Evolutionary conservation across 2,888 invertebrate species (phyloP).

Genomic region (Malthinus flaveolus): DNA sequence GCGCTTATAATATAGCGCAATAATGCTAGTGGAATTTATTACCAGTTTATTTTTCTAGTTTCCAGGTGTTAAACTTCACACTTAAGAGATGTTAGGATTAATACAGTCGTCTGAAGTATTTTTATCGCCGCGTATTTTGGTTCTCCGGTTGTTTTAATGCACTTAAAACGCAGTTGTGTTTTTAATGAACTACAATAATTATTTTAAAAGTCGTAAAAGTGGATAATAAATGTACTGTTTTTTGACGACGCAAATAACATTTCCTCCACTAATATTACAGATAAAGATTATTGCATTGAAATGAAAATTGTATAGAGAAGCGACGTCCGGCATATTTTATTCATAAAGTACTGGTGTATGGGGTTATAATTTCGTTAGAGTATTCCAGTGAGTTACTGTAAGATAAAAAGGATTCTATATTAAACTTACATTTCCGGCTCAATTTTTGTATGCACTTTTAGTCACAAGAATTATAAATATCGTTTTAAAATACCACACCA

Average conservation of each 20-base stretch:
- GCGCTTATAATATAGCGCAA: too few relatives aligned
- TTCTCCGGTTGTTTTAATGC: constrained; percentile 5
- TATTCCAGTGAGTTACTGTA: neutral
- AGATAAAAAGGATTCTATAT: constrained; percentile 7
- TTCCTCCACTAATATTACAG: too few relatives aligned
- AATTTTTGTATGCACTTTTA: constrained; percentile 7
- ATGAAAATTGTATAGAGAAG: neutral
- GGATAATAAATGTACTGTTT: too few relatives aligned
- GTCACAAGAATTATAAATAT: constrained; percentile 2
- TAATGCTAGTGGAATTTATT: neutral
- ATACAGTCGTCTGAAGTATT: constrained; percentile 14
- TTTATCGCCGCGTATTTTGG: constrained; percentile 9
- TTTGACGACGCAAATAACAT: too few relatives aligned
- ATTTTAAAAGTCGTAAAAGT: too few relatives aligned
- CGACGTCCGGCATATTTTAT: constrained; percentile 4
- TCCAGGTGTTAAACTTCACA: constrained; percentile 17
- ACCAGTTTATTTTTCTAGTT: neutral
- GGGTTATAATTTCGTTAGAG: constrained; percentile 3
- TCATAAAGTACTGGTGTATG: neutral
- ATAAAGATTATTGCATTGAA: neutral
- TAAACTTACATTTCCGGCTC: constrained; percentile 15
- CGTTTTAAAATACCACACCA: neutral
- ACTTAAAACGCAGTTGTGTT: neutral
- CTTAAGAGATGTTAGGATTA: constrained; percentile 2
- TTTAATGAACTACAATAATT: too few relatives aligned